These are phyloP conservation scores for Brachionus plicatilis DNA, from an alignment of 1,140 invertebrate genomes.

Conservation along the genomic window DNA sequence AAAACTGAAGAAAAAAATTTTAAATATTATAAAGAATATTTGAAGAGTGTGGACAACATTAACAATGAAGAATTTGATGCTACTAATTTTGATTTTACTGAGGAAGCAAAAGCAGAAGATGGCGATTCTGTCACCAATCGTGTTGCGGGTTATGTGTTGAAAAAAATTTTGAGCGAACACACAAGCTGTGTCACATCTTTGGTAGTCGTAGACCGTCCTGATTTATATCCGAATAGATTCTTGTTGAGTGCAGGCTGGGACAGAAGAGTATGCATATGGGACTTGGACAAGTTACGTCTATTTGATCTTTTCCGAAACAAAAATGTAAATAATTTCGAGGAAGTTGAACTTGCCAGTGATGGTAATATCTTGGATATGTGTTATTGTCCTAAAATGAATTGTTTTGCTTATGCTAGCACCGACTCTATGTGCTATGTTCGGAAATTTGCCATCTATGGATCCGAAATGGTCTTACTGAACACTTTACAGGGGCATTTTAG, in stretches of 20 bases:
- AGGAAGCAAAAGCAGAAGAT: conserved; percentile 43
- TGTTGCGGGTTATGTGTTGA: conserved; percentile 54
- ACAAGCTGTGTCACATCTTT: conserved; percentile 54
- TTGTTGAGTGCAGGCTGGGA: conserved; percentile 55
- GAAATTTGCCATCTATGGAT: conserved; percentile 50
- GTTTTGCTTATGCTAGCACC: conserved; percentile 54
- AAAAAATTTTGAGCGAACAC: conserved; percentile 52
- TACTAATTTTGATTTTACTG: neutral
- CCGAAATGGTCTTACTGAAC: conserved; percentile 51
- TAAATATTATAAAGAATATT: conserved; percentile 13
- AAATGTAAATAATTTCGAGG: conserved; percentile 37
- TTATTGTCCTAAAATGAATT: conserved; percentile 49
- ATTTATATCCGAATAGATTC: conserved; percentile 45
- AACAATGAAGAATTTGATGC: neutral
- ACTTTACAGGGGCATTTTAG: conserved; percentile 47
- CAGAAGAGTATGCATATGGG: conserved; percentile 54
- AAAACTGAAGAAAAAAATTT: conserved; percentile 18
- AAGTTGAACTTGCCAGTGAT: conserved; percentile 48
- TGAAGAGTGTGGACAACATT: neutral
- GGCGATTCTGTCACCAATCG: conserved; percentile 54
- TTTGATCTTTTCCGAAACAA: conserved; percentile 28
- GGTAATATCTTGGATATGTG: conserved; percentile 53
- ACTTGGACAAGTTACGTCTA: conserved; percentile 45
- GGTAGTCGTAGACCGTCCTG: conserved; percentile 47
- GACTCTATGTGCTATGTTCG: conserved; percentile 56